Conservation (phyloP, 2,888 invertebrate genomes). For the Thelaira solivaga region DNA sequence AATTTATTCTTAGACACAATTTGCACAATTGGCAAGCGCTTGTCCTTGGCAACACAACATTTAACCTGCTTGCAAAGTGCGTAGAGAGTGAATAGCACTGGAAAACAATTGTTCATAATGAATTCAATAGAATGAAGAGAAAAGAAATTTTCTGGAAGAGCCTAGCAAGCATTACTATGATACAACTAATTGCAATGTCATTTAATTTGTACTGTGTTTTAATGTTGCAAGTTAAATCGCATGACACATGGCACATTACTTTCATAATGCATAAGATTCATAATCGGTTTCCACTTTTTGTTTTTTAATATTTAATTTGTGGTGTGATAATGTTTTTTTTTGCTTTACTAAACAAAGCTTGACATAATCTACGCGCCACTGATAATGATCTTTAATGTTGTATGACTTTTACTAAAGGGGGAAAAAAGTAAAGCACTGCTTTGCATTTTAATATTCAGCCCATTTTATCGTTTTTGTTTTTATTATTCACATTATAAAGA, state of each 20-base stretch:
- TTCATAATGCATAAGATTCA: conserved; percentile 48
- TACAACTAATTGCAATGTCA: neutral
- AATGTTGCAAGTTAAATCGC: conserved; percentile 36
- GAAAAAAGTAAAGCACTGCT: no score
- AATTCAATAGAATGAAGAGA: no score
- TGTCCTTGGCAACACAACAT: conserved; percentile 25
- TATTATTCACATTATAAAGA: neutral
- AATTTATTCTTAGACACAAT: conserved; percentile 30
- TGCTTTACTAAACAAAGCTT: conserved; percentile 8
- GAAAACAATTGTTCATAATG: no score
- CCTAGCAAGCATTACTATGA: neutral
- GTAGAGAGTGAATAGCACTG: no score
- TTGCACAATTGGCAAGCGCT: conserved; percentile 5
- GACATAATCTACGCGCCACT: neutral
- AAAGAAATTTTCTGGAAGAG: neutral
- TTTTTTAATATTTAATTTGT: conserved; percentile 21
- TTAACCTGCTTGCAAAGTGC: neutral
- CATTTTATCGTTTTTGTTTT: no score
- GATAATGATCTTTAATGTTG: conserved; percentile 11
- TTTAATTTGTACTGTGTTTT: neutral
- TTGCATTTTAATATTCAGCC: no score
- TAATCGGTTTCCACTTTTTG: no score
- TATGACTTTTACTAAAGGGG: no score
- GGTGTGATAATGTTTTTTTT: conserved; percentile 1
- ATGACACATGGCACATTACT: conserved; percentile 55